Percentiles rank a stretch among this genome's conserved stretches.
Conservation (phyloP, 2,113 vertebrate species). For the Nothobranchius kuhntae region DNA sequence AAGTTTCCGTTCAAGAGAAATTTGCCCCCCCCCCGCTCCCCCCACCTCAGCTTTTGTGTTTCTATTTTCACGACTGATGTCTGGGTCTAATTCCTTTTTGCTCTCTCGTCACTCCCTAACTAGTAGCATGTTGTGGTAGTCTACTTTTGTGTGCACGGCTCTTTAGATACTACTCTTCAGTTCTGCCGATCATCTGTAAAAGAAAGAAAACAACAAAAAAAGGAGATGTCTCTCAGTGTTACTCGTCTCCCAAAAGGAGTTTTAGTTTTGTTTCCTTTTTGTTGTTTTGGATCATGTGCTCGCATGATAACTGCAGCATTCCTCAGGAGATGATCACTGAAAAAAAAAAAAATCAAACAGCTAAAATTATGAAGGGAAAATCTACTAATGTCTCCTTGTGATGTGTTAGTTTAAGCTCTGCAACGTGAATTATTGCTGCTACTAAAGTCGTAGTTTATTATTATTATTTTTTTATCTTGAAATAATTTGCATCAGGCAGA, state of each 20-base stretch:
- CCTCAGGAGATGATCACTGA: slow-evolving; percentile 72
- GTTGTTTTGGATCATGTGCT: slow-evolving; percentile 34
- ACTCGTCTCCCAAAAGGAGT: slow-evolving; percentile 75
- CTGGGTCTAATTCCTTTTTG: slow-evolving; percentile 60
- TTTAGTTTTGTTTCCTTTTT: slow-evolving; percentile 7
- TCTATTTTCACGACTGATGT: slow-evolving; percentile 60
- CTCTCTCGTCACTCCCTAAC: slow-evolving; percentile 76
- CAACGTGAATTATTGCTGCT: slow-evolving; percentile 62
- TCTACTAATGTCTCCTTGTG: slow-evolving; percentile 30
- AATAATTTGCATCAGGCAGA: slow-evolving; percentile 24
- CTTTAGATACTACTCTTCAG: slow-evolving; percentile 73
- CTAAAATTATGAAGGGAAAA: slow-evolving; percentile 45
- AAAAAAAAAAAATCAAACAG: slow-evolving; percentile 18
- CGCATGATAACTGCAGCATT: slow-evolving; percentile 69
- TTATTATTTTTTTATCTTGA: slow-evolving; percentile 11
- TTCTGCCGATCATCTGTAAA: slow-evolving; percentile 78
- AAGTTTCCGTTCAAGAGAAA: slow-evolving; percentile 71
- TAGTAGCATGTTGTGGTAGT: slow-evolving; percentile 95
- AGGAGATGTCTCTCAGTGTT: slow-evolving; percentile 77
- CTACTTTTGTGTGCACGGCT: slow-evolving; percentile 83
- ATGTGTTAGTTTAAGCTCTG: slow-evolving; percentile 36
- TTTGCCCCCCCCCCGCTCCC: slow-evolving; percentile 38
- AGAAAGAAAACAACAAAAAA: slow-evolving; percentile 4
- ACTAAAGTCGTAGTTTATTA: slow-evolving; percentile 42
- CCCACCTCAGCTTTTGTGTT: slow-evolving; percentile 68